Evolutionary conservation across 2,888 invertebrate species (phyloP), one percentile per base, ranked within the genome.

Genomic region (Prosapia bicincta): DNA sequence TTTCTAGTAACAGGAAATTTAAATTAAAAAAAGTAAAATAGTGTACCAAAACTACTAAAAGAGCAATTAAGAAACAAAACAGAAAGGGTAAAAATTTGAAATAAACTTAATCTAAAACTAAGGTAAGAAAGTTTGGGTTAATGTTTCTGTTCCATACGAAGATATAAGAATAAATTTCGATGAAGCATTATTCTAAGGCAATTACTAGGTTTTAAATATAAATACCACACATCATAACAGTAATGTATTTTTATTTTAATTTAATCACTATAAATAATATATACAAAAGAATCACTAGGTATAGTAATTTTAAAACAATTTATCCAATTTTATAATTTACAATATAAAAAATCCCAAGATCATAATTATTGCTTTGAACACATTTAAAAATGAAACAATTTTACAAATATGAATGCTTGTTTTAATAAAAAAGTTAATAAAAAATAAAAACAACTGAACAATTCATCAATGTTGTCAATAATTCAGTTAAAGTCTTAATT

Each of bases 251-350:
- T 73, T 66, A 67, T 66, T 73, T 73, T 66, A 73, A 73, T 68
- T 73, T 68, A 73, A 70, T 32, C 30, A 67, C 67, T 68, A 73
- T 73, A 73, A 73, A 73, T 73, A 68, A 73, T 73, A 73, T 73
- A 38, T 73, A 73, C 73, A 73, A 68, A 38, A 38, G 38, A 38
- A 38, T 38, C 38, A 38, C 15, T 15, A 38, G 13, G 38, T 38
- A 38, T 13, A 38, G 7, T 38, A 38, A 38, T 38, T 38, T 38
- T 9, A 38, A 10, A 38, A 38, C 38, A 38, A 38, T 38, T 38
- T 28, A 28, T 28, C 28, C 28, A 28, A 38, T 38, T 38, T 13
- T 13, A 38, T 38, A 38, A 38, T 38, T 38, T 38, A 38, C 38
- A 38, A 38, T 15, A 38, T 38, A 38, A 38, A 38, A 38, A 38